Percentiles rank a stretch among this genome's conserved stretches.
Evolutionary conservation across 2,888 invertebrate species (phyloP).

Genomic region (Vesta saturnalis): DNA sequence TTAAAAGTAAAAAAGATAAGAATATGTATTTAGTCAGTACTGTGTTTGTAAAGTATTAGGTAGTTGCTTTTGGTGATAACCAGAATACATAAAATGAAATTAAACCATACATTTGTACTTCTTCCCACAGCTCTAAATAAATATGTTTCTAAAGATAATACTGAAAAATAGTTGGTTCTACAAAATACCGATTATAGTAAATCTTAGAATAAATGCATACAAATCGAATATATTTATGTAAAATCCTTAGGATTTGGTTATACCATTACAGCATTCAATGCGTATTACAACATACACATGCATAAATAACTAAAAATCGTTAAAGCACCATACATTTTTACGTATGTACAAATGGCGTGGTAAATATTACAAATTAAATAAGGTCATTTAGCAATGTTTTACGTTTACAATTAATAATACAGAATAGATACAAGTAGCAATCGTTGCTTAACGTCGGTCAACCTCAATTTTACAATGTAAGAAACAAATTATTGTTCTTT

Average conservation of each 20-base stretch:
- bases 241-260: neutral
- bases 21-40: too few species aligned
- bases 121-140: too few species aligned
- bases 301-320: neutral
- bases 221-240: neutral
- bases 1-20: too few species aligned
- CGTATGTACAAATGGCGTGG: constrained; percentile 15
- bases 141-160: too few species aligned
- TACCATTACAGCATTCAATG: neutral
- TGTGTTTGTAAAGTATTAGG: too few species aligned
- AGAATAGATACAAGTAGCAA: constrained; percentile 27
- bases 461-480: constrained; percentile 39
- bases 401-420: constrained; percentile 21
- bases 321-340: neutral
- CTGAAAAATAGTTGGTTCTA: too few species aligned
- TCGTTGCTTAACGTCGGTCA: constrained; percentile 47
- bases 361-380: constrained; percentile 29
- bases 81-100: too few species aligned
- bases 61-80: too few species aligned
- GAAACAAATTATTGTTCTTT: constrained; percentile 45
- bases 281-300: constrained; percentile 6
- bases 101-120: too few species aligned
- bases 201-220: too few species aligned
- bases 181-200: too few species aligned
- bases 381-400: constrained; percentile 20